Base-by-base conservation (phyloP, 2,888 invertebrate species). In the Orgyia antiqua region DNA sequence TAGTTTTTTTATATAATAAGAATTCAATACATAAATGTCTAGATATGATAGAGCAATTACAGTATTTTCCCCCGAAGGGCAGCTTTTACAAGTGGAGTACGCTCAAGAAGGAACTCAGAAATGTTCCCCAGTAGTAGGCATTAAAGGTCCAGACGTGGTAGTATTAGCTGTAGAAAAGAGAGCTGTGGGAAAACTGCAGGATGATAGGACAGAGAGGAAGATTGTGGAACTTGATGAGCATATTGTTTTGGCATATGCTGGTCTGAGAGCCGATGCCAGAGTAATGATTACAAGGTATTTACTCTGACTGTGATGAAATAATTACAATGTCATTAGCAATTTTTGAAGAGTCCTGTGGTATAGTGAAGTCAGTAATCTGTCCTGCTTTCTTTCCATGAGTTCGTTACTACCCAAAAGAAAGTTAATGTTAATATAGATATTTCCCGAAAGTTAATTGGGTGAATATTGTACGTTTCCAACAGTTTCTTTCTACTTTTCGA, bases 41-140 rank as follows among this genome's bases (percentile, higher is more conserved):
- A 89, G 92, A 45, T 98, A 98, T 83, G 98, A 99, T 83, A 90
- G 98, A 72, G 98, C 98, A 42, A 97, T 99, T 51, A 99, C 98
- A 31, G 98, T 99, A 39, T 99, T 99, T 79, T 98, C 98, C 0
- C 98, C 98, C 0, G 98, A 99, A 76, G 99, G 99, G 0, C 98
- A 98, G 87, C 88, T 99, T 34, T 91, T 99, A 41, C 98, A 99
- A 87, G 98, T 66, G 0, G 98, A 99, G 87, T 99, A 99, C 78
- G 99, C 98, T 4, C 98, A 98, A 74, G 98, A 99, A 88, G 98
- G 98, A 10, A 98, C 98, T 5, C 92, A 96, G 46, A 97, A 95
- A 72, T 98, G 98, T 28, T 65, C 61, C 21, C 66, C 71, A 25
- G 68, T 97, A 93, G 96, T 98, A 36, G 98, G 98, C 24, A 94